These are phyloP conservation scores for Scleropages formosus DNA, from an alignment of 2,797 vertebrate genomes.

Conservation along the genomic window DNA sequence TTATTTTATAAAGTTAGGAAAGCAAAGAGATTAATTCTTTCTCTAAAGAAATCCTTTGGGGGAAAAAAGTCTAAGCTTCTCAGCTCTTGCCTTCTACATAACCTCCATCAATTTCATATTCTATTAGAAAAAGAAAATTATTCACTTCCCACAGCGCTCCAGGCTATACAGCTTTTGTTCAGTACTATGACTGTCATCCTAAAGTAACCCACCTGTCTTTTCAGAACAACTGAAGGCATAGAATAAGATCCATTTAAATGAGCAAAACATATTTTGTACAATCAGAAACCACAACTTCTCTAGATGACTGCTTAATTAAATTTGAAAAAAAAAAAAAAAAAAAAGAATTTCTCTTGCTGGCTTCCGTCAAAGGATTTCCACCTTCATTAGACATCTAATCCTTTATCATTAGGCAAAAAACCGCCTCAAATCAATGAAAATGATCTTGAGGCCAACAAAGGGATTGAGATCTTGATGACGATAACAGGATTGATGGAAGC, in stretches of 20 bases:
- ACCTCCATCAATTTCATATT: constrained; percentile 25
- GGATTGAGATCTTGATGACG: background rate
- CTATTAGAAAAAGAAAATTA: constrained; percentile 31
- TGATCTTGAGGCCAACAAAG: background rate
- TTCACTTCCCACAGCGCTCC: constrained; percentile 33
- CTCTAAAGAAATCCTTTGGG: background rate
- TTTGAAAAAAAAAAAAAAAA: constrained; percentile 36
- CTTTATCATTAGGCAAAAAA: constrained; percentile 35
- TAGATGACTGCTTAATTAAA: constrained; percentile 11
- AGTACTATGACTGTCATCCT: constrained; percentile 12
- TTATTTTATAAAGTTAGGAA: background rate
- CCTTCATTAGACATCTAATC: constrained; percentile 18
- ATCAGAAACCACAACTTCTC: constrained; percentile 39
- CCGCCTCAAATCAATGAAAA: constrained; percentile 31
- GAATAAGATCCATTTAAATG: constrained; percentile 25
- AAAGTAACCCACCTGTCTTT: constrained; percentile 27
- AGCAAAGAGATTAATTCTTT: background rate
- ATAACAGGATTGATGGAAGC: background rate
- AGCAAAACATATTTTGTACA: constrained; percentile 47
- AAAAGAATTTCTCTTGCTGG: constrained; percentile 34
- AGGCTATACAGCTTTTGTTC: constrained; percentile 17
- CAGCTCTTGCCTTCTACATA: constrained; percentile 28
- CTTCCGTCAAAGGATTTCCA: constrained; percentile 46
- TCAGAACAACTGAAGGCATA: background rate
- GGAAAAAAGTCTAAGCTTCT: background rate